Percentiles rank a stretch among this genome's conserved stretches.
Evolutionary conservation across 2,888 invertebrate genomes (phyloP).

Genomic region (Diaprepes abbreviatus): DNA sequence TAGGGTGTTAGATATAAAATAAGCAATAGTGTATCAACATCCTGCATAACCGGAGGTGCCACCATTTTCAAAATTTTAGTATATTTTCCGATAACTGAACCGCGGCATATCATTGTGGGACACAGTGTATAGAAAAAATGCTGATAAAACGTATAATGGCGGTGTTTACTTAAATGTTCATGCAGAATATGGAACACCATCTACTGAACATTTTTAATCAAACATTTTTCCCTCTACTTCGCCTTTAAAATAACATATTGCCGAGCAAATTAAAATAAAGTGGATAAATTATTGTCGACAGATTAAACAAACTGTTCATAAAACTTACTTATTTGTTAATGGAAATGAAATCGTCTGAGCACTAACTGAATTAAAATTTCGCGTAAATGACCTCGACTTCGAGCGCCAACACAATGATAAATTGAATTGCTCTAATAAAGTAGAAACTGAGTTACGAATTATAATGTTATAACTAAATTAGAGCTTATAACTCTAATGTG

Average conservation of each 20-base stretch:
- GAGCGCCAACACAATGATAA: constrained; percentile 54
- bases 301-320: constrained; percentile 50
- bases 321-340: constrained; percentile 59
- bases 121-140: no score
- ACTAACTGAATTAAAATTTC: constrained; percentile 60
- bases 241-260: constrained; percentile 28
- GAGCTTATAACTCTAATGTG: constrained; percentile 21
- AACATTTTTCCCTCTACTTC: no score
- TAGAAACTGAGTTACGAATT: constrained; percentile 41
- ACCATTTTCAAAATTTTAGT: no score
- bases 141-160: no score
- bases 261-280: constrained; percentile 23
- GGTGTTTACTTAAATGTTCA: no score
- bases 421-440: constrained; percentile 52
- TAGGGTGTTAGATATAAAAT: no score
- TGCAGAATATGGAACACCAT: no score
- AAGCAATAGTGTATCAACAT: no score
- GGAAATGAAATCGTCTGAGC: constrained; percentile 60
- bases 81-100: no score
- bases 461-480: constrained; percentile 27
- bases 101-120: no score
- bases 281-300: constrained; percentile 42
- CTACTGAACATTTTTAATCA: no score
- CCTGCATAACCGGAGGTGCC: no score
- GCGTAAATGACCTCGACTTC: constrained; percentile 57